Evolutionary conservation across 2,797 vertebrate species (phyloP).

Genomic region (Pempheris klunzingeri): DNA sequence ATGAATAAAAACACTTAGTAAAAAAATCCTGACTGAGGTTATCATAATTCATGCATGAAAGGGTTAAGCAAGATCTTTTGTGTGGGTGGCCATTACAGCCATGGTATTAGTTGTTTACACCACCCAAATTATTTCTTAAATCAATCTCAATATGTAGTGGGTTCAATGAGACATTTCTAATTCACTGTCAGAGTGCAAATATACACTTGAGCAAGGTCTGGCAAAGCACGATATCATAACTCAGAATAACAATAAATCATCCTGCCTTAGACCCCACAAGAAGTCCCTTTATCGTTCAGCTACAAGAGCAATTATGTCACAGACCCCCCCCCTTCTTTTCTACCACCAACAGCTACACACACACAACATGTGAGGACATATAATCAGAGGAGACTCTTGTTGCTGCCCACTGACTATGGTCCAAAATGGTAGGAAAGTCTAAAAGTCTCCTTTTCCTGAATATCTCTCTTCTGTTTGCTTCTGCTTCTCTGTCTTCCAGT

Average conservation of each 20-base stretch:
- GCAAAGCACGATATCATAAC: background rate
- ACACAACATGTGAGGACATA: conserved; percentile 1
- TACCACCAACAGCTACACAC: background rate
- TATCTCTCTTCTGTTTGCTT: conserved; percentile 3
- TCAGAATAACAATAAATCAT: background rate
- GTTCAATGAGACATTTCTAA: background rate
- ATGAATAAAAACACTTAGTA: too few species aligned
- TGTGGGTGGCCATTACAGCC: too few species aligned
- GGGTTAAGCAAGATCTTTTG: background rate
- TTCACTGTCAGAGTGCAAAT: background rate
- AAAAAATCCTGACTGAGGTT: too few species aligned
- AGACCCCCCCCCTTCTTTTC: background rate
- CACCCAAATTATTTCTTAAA: background rate
- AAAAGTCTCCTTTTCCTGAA: background rate
- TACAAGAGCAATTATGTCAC: background rate
- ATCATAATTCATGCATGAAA: too few species aligned
- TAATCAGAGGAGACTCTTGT: conserved; percentile 13
- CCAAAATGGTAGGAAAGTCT: conserved; percentile 30
- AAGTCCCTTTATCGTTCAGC: background rate
- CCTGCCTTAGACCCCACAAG: background rate
- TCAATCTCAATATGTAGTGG: too few species aligned
- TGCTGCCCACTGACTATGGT: background rate
- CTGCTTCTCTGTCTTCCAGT: background rate
- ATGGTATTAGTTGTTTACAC: background rate
- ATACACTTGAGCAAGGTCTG: background rate